Evolutionary conservation across 2,113 vertebrate genomes (phyloP).

Genomic region (Eulemur rufifrons): DNA sequence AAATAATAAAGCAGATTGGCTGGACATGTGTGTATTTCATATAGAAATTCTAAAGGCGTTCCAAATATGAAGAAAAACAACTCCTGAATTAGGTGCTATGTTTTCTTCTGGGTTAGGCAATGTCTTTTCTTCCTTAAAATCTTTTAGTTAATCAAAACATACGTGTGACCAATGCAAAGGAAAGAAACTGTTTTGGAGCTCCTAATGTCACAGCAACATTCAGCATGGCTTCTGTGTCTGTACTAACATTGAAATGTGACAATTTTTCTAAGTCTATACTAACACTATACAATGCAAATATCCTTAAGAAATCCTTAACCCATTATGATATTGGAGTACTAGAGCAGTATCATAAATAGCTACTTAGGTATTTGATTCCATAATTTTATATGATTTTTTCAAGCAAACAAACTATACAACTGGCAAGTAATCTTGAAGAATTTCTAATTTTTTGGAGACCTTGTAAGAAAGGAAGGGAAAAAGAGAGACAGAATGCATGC

Average conservation of each 20-base stretch:
- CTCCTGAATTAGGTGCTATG: background rate
- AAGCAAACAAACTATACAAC: background rate
- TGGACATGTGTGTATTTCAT: background rate
- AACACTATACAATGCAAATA: background rate
- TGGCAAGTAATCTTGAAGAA: background rate
- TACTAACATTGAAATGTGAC: background rate
- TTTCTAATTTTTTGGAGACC: background rate
- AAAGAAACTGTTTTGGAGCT: background rate
- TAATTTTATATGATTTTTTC: background rate
- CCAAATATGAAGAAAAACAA: conserved; percentile 41
- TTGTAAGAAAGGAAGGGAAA: background rate
- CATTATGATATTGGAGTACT: background rate
- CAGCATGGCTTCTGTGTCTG: background rate
- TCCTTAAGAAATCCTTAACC: background rate
- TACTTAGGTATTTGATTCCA: background rate
- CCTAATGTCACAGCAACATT: background rate
- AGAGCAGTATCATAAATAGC: background rate
- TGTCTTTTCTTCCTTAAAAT: background rate
- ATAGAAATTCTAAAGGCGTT: background rate
- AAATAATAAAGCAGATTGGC: conserved; percentile 5
- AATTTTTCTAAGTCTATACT: background rate
- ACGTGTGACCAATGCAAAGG: background rate
- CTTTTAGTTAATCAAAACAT: background rate
- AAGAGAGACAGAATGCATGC: background rate
- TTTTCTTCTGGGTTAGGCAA: background rate